phyloP scores from a whole-genome alignment of 1,140 invertebrate species.

The Drosophila willistoni region DNA sequence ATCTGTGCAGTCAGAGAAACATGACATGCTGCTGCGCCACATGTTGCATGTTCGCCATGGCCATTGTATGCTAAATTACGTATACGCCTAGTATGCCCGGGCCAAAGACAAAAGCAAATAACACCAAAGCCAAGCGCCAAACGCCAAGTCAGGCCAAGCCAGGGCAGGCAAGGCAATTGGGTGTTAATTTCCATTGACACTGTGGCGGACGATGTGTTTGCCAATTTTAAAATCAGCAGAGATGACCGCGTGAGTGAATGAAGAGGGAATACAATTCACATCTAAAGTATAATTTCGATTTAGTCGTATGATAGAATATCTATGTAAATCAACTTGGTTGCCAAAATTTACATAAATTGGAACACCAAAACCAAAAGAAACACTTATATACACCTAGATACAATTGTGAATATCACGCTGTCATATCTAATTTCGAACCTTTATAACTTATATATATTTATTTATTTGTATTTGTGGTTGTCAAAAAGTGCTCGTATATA shows the following conservation, averaged over 20 bases:
- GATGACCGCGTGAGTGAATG: background rate
- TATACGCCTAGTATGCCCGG: slow-evolving; percentile 63
- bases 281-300: background rate
- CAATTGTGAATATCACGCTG: background rate
- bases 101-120: slow-evolving; percentile 31
- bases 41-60: slow-evolving; percentile 62
- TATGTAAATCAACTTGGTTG: no score
- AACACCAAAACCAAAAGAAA: no score
- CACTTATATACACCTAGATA: no score
- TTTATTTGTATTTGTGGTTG: slow-evolving; percentile 64
- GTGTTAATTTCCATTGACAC: slow-evolving; percentile 81
- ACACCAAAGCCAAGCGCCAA: slow-evolving; percentile 31
- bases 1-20: slow-evolving; percentile 58
- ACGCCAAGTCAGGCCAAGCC: slow-evolving; percentile 21
- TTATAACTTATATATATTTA: slow-evolving; percentile 53
- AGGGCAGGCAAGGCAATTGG: slow-evolving; percentile 34
- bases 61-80: slow-evolving; percentile 77
- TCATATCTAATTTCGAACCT: slow-evolving; percentile 30
- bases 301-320: background rate
- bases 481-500: slow-evolving; percentile 48
- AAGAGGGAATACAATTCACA: background rate
- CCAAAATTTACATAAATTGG: no score
- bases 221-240: slow-evolving; percentile 24
- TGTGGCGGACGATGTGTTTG: slow-evolving; percentile 43
- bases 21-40: slow-evolving; percentile 61